phyloP scores from a whole-genome alignment of 2,797 vertebrate genomes.

The Micropoecilia bifurca region DNA sequence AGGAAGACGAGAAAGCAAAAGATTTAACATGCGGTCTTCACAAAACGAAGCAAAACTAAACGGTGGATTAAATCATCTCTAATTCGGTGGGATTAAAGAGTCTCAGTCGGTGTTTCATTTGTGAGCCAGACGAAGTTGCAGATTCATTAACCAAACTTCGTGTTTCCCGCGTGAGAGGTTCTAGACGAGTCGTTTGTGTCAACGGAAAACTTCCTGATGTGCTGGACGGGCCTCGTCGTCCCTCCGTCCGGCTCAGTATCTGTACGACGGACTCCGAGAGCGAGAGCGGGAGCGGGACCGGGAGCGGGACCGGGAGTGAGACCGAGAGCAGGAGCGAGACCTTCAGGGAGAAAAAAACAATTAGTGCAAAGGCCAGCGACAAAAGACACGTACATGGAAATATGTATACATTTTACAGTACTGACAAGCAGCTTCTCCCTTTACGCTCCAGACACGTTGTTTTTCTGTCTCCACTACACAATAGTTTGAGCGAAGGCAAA shows the following conservation, averaged over 20 bases:
- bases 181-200: slow-evolving; percentile 3
- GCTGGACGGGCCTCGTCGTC: background rate
- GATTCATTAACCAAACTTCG: slow-evolving; percentile 17
- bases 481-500: background rate
- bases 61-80: slow-evolving; percentile 20
- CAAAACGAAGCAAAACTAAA: slow-evolving; percentile 37
- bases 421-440: background rate
- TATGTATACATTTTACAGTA: background rate
- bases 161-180: background rate
- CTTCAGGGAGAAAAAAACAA: slow-evolving; percentile 59
- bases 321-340: slow-evolving; percentile 84
- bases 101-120: slow-evolving; percentile 12
- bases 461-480: background rate
- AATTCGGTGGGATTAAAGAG: slow-evolving; percentile 16
- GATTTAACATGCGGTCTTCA: slow-evolving; percentile 44
- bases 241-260: slow-evolving; percentile 72
- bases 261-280: slow-evolving; percentile 85
- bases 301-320: slow-evolving; percentile 85
- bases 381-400: background rate
- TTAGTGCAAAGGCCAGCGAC: background rate
- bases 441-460: too few species aligned
- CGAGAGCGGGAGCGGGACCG: slow-evolving; percentile 85
- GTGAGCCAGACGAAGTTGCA: slow-evolving; percentile 3
- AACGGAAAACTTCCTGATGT: background rate
- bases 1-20: slow-evolving; percentile 11